These are phyloP conservation scores for Barypeithes pellucidus DNA, from an alignment of 2,888 invertebrate species.

Conservation along the genomic window DNA sequence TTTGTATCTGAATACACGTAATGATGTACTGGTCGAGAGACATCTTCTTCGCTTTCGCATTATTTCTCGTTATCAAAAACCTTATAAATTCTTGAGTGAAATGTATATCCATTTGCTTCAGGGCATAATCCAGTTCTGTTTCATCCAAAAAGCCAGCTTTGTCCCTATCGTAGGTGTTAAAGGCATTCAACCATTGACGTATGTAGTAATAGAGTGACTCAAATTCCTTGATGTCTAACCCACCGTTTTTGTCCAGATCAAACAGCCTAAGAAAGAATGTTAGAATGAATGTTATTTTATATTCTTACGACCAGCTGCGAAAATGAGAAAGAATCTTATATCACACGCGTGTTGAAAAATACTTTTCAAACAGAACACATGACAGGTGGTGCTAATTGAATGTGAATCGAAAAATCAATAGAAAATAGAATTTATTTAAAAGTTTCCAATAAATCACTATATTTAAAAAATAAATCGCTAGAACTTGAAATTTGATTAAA, in stretches of 20 bases:
- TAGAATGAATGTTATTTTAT: too few species aligned
- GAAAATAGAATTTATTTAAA: too few species aligned
- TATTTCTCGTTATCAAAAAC: conserved; percentile 63
- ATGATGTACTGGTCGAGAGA: conserved; percentile 67
- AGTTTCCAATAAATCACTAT: too few species aligned
- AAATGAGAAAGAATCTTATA: too few species aligned
- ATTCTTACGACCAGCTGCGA: too few species aligned
- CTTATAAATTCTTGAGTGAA: conserved; percentile 64
- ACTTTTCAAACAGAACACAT: too few species aligned
- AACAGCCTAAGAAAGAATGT: conserved; percentile 61
- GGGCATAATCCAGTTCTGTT: conserved; percentile 62
- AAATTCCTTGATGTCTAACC: conserved; percentile 65
- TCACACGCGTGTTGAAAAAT: too few species aligned
- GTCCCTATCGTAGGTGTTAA: conserved; percentile 64
- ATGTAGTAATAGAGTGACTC: conserved; percentile 66
- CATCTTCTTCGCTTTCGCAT: conserved; percentile 63
- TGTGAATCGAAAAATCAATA: too few species aligned
- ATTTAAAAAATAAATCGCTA: too few species aligned
- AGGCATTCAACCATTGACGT: conserved; percentile 66
- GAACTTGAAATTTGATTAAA: too few species aligned
- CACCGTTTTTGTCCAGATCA: conserved; percentile 66
- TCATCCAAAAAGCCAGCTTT: conserved; percentile 64
- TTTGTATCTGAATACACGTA: conserved; percentile 69
- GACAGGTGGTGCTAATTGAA: too few species aligned
- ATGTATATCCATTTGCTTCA: conserved; percentile 65